These are phyloP conservation scores for Fissipunctia ypsillon DNA, from an alignment of 2,888 invertebrate genomes.

Conservation along the genomic window DNA sequence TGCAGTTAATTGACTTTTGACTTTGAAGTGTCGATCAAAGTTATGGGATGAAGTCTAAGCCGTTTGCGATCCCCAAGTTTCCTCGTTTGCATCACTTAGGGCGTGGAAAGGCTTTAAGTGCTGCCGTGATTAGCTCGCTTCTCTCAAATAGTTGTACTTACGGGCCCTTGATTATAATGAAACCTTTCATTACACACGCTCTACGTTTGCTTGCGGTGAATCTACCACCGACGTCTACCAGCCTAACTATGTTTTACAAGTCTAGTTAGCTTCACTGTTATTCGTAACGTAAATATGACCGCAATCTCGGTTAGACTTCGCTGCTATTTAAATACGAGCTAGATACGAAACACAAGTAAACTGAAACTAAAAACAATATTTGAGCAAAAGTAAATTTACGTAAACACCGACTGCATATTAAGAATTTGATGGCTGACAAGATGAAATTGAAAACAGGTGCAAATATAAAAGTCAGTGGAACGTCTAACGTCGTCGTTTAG, in stretches of 20 bases:
- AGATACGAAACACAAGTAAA: conserved; percentile 12
- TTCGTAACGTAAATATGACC: conserved; percentile 52
- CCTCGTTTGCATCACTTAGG: conserved; percentile 87
- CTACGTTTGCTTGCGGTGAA: conserved; percentile 49
- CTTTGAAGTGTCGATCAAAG: conserved; percentile 87
- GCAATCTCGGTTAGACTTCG: conserved; percentile 32
- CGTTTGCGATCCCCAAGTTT: conserved; percentile 85
- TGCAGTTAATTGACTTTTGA: conserved; percentile 77
- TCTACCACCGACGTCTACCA: conserved; percentile 30
- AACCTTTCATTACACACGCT: conserved; percentile 70
- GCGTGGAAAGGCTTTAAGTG: conserved; percentile 83
- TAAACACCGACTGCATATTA: conserved; percentile 26
- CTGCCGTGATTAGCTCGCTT: conserved; percentile 80
- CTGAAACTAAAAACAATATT: conserved; percentile 24
- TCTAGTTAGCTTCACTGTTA: conserved; percentile 50
- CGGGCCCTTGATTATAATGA: conserved; percentile 76
- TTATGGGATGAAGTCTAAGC: conserved; percentile 82
- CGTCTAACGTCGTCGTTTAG: too few species aligned
- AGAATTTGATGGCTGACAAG: conserved; percentile 8
- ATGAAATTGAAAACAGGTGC: conserved; percentile 13
- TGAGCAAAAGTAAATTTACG: conserved; percentile 28
- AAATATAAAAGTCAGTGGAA: neutral
- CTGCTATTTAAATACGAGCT: conserved; percentile 34
- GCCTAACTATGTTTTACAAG: conserved; percentile 57
- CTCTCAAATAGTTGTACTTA: conserved; percentile 74